These are phyloP conservation scores for Dorcus hopei DNA, from an alignment of 2,888 invertebrate species.

Conservation along the genomic window DNA sequence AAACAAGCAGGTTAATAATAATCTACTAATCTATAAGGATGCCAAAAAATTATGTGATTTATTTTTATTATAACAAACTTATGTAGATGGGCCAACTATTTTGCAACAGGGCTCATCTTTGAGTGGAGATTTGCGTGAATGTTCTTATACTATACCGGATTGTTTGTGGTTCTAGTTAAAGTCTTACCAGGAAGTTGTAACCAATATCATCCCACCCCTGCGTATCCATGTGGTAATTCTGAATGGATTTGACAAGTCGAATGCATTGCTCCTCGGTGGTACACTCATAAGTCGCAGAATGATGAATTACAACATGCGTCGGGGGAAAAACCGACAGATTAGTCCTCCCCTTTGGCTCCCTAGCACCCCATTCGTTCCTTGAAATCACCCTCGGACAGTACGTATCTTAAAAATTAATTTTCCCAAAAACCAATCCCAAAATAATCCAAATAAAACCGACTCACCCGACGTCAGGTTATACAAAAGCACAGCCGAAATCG, in stretches of 20 bases:
- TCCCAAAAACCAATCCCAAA: too few relatives aligned
- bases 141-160: too few relatives aligned
- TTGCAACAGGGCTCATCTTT: too few relatives aligned
- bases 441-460: neutral
- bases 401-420: too few relatives aligned
- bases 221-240: constrained; percentile 32
- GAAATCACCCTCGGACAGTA: constrained; percentile 32
- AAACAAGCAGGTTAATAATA: too few relatives aligned
- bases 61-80: too few relatives aligned
- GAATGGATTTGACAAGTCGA: constrained; percentile 38
- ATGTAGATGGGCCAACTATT: too few relatives aligned
- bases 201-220: constrained; percentile 30
- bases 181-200: constrained; percentile 32
- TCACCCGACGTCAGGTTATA: neutral
- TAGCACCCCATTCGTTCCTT: constrained; percentile 43
- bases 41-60: too few relatives aligned
- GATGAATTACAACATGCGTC: constrained; percentile 41
- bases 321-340: constrained; percentile 23
- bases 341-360: constrained; percentile 16
- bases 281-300: constrained; percentile 38
- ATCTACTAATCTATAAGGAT: too few relatives aligned
- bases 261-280: constrained; percentile 38
- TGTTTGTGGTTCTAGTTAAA: too few relatives aligned
- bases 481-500: too few relatives aligned
- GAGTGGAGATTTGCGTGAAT: too few relatives aligned